phyloP scores from a whole-genome alignment of 2,888 invertebrate genomes.

The Tribolium freemani region DNA sequence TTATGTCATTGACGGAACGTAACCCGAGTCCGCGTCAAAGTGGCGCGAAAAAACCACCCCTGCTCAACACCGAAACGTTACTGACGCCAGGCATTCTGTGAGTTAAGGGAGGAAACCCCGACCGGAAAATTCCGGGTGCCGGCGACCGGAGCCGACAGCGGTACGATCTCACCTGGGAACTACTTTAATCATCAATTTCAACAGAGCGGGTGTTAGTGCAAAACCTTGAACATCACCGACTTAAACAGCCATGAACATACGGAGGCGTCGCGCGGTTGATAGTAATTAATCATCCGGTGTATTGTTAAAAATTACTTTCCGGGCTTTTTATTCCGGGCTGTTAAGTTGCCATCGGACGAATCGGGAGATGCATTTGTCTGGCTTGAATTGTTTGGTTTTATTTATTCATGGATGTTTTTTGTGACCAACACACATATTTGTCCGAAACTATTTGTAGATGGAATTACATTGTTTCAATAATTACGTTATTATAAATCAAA shows the following conservation, averaged over 20 bases:
- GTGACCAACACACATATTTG: background rate
- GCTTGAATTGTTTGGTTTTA: background rate
- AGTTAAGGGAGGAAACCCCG: slow-evolving; percentile 63
- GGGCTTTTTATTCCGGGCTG: background rate
- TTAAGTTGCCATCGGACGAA: background rate
- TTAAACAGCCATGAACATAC: slow-evolving; percentile 33
- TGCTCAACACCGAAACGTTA: slow-evolving; percentile 61
- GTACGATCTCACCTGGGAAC: slow-evolving; percentile 62
- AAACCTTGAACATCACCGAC: slow-evolving; percentile 51
- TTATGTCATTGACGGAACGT: slow-evolving; percentile 27
- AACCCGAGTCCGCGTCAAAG: slow-evolving; percentile 26
- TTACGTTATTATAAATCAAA: too few relatives aligned
- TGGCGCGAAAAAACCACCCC: slow-evolving; percentile 55
- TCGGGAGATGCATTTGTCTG: background rate
- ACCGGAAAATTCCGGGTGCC: slow-evolving; percentile 49
- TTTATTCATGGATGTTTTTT: background rate
- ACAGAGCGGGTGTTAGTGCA: slow-evolving; percentile 48
- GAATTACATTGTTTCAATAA: too few relatives aligned
- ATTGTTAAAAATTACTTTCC: slow-evolving; percentile 26
- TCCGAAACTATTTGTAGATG: background rate
- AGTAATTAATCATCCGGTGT: slow-evolving; percentile 35
- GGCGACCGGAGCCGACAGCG: slow-evolving; percentile 47
- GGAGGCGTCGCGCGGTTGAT: slow-evolving; percentile 6
- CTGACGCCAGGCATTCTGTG: slow-evolving; percentile 65
- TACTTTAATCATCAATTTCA: slow-evolving; percentile 64